phyloP scores from a whole-genome alignment of 2,888 invertebrate genomes.

The Drosophila greeni region DNA sequence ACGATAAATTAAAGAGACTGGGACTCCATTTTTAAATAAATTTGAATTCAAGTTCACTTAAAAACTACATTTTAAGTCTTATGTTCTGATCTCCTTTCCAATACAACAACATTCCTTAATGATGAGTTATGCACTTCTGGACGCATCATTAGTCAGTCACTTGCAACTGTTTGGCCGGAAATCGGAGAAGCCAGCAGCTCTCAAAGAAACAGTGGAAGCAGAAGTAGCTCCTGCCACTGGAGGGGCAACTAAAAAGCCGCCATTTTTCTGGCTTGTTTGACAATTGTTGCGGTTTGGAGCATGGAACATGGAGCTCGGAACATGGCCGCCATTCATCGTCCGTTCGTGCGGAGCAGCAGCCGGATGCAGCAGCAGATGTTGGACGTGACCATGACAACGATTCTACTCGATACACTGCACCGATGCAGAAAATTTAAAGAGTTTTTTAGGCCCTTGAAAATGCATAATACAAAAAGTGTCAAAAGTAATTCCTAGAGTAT shows the following conservation, averaged over 20 bases:
- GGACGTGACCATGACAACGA: slow-evolving; percentile 67
- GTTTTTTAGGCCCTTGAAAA: neutral
- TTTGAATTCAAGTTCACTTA: neutral
- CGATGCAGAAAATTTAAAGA: neutral
- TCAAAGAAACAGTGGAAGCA: slow-evolving; percentile 6
- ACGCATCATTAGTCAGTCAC: slow-evolving; percentile 17
- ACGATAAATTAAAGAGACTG: neutral
- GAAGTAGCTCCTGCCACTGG: slow-evolving; percentile 3
- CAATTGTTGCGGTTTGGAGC: slow-evolving; percentile 60
- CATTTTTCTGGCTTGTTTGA: slow-evolving; percentile 70
- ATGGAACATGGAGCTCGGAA: slow-evolving; percentile 27
- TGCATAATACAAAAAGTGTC: accelerated
- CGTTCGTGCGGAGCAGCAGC: slow-evolving; percentile 57
- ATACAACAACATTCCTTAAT: too few species aligned
- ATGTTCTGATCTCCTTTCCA: too few species aligned
- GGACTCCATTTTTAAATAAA: neutral
- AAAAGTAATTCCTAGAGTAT: neutral
- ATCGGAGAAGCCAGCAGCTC: slow-evolving; percentile 24
- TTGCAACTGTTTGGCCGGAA: slow-evolving; percentile 7
- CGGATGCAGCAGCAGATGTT: slow-evolving; percentile 56
- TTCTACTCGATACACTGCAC: slow-evolving; percentile 30
- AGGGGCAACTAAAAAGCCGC: slow-evolving; percentile 45
- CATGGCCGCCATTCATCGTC: slow-evolving; percentile 59
- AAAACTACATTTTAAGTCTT: neutral
- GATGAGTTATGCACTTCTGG: neutral